Percentiles rank a stretch among this genome's conserved stretches.
phyloP scores from a whole-genome alignment of 1,140 invertebrate species.

The Phenacoccus solenopsis region DNA sequence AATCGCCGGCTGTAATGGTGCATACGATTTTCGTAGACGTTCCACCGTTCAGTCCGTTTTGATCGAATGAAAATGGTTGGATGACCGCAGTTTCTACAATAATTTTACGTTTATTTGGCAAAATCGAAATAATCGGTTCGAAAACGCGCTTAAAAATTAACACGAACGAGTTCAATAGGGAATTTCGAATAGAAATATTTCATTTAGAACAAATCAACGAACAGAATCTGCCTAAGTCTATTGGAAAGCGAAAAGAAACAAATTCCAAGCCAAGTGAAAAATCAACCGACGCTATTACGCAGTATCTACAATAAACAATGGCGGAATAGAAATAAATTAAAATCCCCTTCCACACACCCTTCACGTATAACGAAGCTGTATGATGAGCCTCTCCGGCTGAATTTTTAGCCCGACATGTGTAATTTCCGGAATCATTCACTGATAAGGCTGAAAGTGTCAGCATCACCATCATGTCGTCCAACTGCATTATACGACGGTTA shows the following conservation, averaged over 20 bases:
- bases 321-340: not conserved
- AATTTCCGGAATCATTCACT: conserved; percentile 25
- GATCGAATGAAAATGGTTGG: conserved; percentile 47
- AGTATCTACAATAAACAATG: not conserved
- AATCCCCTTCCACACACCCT: conserved; percentile 23
- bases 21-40: conserved; percentile 50
- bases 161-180: no score
- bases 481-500: not conserved
- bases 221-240: not conserved
- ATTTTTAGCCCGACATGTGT: conserved; percentile 27
- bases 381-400: conserved; percentile 23
- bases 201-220: not conserved
- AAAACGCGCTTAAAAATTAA: no score
- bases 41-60: conserved; percentile 41
- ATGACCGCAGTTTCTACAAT: conserved; percentile 48
- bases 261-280: not conserved
- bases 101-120: not conserved
- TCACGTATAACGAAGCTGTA: conserved; percentile 26
- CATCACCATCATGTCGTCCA: not conserved
- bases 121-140: no score
- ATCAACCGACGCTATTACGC: not conserved
- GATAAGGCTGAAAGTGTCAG: conserved; percentile 25
- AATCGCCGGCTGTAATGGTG: conserved; percentile 57
- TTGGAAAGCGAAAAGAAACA: not conserved
- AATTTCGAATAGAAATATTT: no score